Conservation (phyloP, 2,888 invertebrate species). For the Hirtodrosophila alboralis region DNA sequence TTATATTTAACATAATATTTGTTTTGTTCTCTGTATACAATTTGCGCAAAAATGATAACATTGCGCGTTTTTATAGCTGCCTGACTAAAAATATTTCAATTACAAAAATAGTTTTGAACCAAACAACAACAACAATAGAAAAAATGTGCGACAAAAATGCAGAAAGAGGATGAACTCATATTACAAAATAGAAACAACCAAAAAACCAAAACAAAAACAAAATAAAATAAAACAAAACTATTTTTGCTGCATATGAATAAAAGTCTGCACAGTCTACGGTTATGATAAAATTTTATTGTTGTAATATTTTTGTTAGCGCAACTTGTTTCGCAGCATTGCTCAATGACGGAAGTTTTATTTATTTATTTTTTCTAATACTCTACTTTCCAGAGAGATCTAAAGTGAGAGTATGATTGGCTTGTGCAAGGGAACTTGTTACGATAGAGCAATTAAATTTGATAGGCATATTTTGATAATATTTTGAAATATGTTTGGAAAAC, state of each 20-base stretch:
- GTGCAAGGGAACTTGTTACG: too few species aligned
- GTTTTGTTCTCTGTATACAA: background rate
- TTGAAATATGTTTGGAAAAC: too few species aligned
- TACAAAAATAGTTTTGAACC: constrained; percentile 46
- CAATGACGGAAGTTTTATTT: constrained; percentile 31
- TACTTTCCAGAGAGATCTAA: too few species aligned
- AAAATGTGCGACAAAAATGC: constrained; percentile 14
- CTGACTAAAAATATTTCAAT: constrained; percentile 63
- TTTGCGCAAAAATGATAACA: constrained; percentile 13
- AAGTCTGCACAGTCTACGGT: constrained; percentile 23
- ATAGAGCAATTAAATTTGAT: too few species aligned
- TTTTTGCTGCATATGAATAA: constrained; percentile 21
- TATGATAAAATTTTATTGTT: constrained; percentile 74
- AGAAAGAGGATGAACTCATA: constrained; percentile 10
- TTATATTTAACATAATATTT: constrained; percentile 12
- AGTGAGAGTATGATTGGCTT: too few species aligned
- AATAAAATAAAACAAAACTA: constrained; percentile 22
- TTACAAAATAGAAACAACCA: constrained; percentile 17
- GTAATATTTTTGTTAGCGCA: constrained; percentile 54
- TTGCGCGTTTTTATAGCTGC: constrained; percentile 12
- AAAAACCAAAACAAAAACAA: constrained; percentile 12
- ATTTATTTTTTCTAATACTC: constrained; percentile 31
- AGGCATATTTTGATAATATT: too few species aligned
- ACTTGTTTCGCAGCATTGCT: constrained; percentile 36
- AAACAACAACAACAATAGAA: too few species aligned